phyloP scores from a whole-genome alignment of 2,888 invertebrate genomes.

The Cheilosia impressa region DNA sequence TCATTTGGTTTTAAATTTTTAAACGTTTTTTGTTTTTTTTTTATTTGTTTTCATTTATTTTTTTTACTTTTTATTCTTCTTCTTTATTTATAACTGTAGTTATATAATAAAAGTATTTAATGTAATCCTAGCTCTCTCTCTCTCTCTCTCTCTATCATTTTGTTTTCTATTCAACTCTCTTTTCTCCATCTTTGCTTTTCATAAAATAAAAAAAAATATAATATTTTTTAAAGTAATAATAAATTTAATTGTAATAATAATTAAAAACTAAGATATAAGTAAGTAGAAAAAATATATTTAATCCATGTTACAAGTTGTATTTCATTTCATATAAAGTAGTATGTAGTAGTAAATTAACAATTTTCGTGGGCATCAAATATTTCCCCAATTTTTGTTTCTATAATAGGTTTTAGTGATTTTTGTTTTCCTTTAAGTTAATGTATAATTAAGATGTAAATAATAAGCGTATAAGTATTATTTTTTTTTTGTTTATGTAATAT shows the following conservation, averaged over 20 bases:
- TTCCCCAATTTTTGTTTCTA: slow-evolving; percentile 4
- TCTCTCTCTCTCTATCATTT: slow-evolving; percentile 14
- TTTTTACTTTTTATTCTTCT: slow-evolving; percentile 5
- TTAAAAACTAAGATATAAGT: slow-evolving; percentile 52
- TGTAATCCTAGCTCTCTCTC: slow-evolving; percentile 24
- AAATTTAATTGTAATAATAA: slow-evolving; percentile 28
- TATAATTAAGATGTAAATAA: slow-evolving; percentile 66
- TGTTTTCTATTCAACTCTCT: slow-evolving; percentile 34
- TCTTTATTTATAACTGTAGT: slow-evolving; percentile 44
- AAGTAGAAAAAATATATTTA: slow-evolving; percentile 60
- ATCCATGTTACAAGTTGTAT: slow-evolving; percentile 39
- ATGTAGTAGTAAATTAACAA: slow-evolving; percentile 32
- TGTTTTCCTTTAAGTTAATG: slow-evolving; percentile 39
- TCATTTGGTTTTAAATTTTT: slow-evolving; percentile 51
- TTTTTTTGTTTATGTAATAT: slow-evolving; percentile 21
- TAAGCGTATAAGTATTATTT: slow-evolving; percentile 70
- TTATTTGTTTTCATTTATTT: slow-evolving; percentile 26
- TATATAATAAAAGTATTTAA: slow-evolving; percentile 42
- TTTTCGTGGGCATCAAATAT: slow-evolving; percentile 1
- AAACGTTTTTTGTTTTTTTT: slow-evolving; percentile 50
- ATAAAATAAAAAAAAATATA: slow-evolving; percentile 42
- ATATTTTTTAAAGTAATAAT: slow-evolving; percentile 33
- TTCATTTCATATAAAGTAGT: slow-evolving; percentile 12
- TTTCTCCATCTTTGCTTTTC: slow-evolving; percentile 33
- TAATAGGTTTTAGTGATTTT: slow-evolving; percentile 24